phyloP scores from a whole-genome alignment of 2,888 invertebrate genomes.

The Eupeodes latifasciatus region DNA sequence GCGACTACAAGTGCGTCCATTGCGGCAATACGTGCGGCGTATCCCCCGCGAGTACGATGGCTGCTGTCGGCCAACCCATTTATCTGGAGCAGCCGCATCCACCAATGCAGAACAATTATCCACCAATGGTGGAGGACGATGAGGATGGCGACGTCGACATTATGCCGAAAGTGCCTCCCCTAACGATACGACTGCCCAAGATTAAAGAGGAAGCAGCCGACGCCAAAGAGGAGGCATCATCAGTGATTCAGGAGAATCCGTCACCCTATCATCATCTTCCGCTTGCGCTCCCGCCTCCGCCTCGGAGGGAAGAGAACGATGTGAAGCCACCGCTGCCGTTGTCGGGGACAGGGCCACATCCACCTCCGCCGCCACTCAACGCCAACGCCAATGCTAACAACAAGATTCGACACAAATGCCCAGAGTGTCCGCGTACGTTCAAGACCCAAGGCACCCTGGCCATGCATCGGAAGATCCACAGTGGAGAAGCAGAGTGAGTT shows the following conservation, averaged over 20 bases:
- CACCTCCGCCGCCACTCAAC: constrained; percentile 35
- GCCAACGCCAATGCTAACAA: constrained; percentile 73
- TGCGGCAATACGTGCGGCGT: constrained; percentile 81
- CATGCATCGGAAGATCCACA: constrained; percentile 83
- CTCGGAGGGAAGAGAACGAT: constrained; percentile 40
- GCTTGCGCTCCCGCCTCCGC: constrained; percentile 14
- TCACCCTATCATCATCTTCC: constrained; percentile 48
- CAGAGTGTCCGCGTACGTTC: constrained; percentile 83
- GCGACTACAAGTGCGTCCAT: constrained; percentile 82
- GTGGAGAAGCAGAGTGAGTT: constrained; percentile 84
- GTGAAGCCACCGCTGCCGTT: constrained; percentile 78
- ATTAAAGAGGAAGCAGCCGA: constrained; percentile 81
- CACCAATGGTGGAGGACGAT: constrained; percentile 51
- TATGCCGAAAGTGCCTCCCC: constrained; percentile 81
- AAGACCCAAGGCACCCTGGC: constrained; percentile 83
- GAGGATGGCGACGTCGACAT: constrained; percentile 58
- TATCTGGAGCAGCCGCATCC: constrained; percentile 82
- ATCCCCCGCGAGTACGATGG: constrained; percentile 79
- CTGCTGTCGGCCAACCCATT: constrained; percentile 78
- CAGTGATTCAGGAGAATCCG: constrained; percentile 68
- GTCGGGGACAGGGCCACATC: constrained; percentile 74
- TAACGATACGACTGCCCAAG: constrained; percentile 82
- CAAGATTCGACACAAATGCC: constrained; percentile 83
- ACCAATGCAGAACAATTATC: constrained; percentile 60
- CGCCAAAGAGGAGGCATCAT: constrained; percentile 81